Conservation (phyloP, 2,113 vertebrate species). For the Pimephales promelas region DNA sequence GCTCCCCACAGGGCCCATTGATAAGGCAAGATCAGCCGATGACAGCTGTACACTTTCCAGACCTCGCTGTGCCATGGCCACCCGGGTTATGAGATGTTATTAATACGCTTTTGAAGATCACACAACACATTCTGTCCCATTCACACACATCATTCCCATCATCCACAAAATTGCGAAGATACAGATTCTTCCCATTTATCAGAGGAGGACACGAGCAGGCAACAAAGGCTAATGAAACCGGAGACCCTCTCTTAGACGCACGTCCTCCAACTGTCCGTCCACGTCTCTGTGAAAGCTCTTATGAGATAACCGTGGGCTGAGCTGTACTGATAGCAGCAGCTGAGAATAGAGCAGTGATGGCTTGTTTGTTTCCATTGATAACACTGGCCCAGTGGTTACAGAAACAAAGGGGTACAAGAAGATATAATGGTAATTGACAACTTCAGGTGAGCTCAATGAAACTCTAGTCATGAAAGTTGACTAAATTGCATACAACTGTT, state of each 20-base stretch:
- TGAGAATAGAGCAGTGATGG: slow-evolving; percentile 32
- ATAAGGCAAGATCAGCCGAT: slow-evolving; percentile 58
- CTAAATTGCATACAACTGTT: neutral
- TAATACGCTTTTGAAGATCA: neutral
- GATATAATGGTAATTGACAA: neutral
- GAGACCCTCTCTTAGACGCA: neutral
- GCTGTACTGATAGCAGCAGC: slow-evolving; percentile 13
- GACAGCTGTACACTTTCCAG: slow-evolving; percentile 60
- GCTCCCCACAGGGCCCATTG: slow-evolving; percentile 55
- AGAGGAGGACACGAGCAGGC: neutral
- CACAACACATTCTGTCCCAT: neutral
- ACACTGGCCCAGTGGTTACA: neutral
- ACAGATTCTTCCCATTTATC: neutral
- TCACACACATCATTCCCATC: neutral
- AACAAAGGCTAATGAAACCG: slow-evolving; percentile 13
- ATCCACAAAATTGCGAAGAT: neutral
- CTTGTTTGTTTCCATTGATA: slow-evolving; percentile 3
- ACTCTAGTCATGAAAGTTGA: neutral
- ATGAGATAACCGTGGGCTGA: neutral
- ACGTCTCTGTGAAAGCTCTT: neutral
- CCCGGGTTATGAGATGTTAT: slow-evolving; percentile 26
- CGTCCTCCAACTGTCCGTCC: neutral
- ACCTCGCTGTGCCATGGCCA: slow-evolving; percentile 31
- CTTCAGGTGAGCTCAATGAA: neutral
- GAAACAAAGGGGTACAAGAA: neutral